These are phyloP conservation scores for Sesamia inferens DNA, from an alignment of 2,888 invertebrate genomes.

Conservation along the genomic window DNA sequence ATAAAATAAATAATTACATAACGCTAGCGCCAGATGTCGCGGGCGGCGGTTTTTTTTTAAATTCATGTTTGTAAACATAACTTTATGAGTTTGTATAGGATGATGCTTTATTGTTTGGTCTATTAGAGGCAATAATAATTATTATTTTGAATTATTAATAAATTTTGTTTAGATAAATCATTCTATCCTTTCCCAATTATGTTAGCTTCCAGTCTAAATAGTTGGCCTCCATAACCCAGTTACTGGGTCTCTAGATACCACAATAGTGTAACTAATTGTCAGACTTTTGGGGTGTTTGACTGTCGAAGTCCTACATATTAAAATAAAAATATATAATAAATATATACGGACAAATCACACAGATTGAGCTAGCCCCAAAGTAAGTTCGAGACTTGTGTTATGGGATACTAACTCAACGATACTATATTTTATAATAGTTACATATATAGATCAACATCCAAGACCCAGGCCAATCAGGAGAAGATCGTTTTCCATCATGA, in stretches of 20 bases:
- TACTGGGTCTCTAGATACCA: background rate
- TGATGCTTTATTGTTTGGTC: constrained; percentile 57
- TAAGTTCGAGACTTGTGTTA: no score
- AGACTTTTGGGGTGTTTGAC: background rate
- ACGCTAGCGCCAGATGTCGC: constrained; percentile 84
- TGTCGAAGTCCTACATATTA: background rate
- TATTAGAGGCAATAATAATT: background rate
- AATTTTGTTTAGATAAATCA: background rate
- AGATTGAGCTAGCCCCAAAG: no score
- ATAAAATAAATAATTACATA: constrained; percentile 86
- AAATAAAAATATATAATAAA: no score
- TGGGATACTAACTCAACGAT: no score
- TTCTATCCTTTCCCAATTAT: background rate
- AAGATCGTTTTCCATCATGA: no score
- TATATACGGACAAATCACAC: no score
- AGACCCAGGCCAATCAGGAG: no score
- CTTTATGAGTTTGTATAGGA: constrained; percentile 76
- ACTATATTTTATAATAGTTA: no score
- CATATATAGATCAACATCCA: no score
- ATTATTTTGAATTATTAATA: background rate
- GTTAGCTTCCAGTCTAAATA: background rate
- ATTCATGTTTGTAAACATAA: constrained; percentile 85
- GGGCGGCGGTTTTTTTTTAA: constrained; percentile 77
- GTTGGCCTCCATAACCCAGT: background rate
- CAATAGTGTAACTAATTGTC: background rate